A percentile compares a stretch with the other conserved stretches of the same genome.
Conservation (phyloP, 2,797 vertebrate genomes). For the Podarcis siculus region DNA sequence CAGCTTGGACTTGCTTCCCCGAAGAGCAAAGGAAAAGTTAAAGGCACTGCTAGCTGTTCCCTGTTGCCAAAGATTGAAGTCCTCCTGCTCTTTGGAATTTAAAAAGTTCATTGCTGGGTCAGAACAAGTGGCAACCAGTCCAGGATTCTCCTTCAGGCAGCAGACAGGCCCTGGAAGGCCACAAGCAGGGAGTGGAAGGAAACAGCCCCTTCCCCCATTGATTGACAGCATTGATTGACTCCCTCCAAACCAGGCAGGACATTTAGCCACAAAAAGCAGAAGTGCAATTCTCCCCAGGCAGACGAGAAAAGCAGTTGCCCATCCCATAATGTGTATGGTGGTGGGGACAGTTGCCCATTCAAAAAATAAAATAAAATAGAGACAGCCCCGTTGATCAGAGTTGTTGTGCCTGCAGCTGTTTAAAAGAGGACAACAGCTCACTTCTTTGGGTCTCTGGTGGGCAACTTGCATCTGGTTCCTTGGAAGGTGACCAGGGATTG, state of each 20-base stretch:
- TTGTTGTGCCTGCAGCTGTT: background rate
- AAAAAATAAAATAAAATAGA: no score
- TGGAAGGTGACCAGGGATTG: background rate
- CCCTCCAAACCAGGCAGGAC: background rate
- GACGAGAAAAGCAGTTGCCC: no score
- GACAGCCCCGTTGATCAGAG: no score
- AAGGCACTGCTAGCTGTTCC: background rate
- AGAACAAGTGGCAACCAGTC: no score
- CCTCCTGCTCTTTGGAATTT: background rate
- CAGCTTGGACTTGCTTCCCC: background rate
- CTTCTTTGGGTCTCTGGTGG: background rate
- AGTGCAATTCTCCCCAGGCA: background rate
- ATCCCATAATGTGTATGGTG: background rate
- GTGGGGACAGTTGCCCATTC: no score
- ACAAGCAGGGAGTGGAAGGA: background rate
- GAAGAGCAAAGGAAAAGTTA: background rate
- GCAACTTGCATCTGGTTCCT: background rate
- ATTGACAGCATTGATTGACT: background rate
- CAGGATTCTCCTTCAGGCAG: background rate
- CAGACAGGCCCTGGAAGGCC: background rate
- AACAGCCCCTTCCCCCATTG: background rate
- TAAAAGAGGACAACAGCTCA: background rate
- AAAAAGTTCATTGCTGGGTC: background rate
- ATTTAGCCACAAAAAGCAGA: background rate
- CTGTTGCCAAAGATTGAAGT: background rate